A percentile compares a stretch with the other conserved stretches of the same genome.
Evolutionary conservation across 2,888 invertebrate species (phyloP).

Genomic region (Pristionchus entomophagus): DNA sequence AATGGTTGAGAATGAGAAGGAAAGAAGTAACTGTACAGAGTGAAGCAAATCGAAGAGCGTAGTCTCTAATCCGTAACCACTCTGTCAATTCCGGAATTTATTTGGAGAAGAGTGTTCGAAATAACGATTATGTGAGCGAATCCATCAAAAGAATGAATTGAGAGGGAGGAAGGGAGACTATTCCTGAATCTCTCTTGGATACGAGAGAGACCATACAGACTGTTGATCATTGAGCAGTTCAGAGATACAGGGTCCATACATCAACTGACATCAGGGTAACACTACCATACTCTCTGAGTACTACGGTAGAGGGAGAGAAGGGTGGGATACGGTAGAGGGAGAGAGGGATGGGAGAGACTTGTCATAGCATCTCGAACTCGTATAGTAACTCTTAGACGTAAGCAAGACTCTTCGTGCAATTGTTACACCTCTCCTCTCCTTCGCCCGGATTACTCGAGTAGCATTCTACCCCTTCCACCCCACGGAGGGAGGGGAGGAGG

Average conservation of each 20-base stretch:
- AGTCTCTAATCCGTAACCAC: background rate
- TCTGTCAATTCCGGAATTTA: background rate
- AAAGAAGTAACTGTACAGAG: background rate
- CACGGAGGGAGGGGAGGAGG: background rate
- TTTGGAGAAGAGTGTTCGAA: conserved; percentile 17
- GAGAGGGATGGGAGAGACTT: too few relatives aligned
- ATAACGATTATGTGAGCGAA: conserved; percentile 21
- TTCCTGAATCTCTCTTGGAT: conserved; percentile 1
- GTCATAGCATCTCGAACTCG: background rate
- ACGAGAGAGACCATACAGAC: background rate
- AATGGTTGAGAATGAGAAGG: background rate
- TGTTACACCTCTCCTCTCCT: background rate
- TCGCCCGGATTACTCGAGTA: conserved; percentile 22
- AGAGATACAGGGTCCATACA: too few relatives aligned
- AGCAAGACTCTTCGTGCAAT: conserved; percentile 33
- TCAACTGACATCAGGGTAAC: background rate
- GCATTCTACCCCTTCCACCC: background rate
- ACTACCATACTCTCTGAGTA: background rate
- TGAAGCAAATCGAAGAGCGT: background rate
- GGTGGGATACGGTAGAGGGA: background rate
- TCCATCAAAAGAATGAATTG: conserved; percentile 34
- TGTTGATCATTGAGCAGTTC: background rate
- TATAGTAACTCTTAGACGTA: conserved; percentile 13
- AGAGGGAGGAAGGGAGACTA: background rate
- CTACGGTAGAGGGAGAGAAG: background rate